Percentiles rank a stretch among this genome's conserved stretches.
Evolutionary conservation across 2,113 vertebrate genomes (phyloP).

Genomic region (Todiramphus chloris): DNA sequence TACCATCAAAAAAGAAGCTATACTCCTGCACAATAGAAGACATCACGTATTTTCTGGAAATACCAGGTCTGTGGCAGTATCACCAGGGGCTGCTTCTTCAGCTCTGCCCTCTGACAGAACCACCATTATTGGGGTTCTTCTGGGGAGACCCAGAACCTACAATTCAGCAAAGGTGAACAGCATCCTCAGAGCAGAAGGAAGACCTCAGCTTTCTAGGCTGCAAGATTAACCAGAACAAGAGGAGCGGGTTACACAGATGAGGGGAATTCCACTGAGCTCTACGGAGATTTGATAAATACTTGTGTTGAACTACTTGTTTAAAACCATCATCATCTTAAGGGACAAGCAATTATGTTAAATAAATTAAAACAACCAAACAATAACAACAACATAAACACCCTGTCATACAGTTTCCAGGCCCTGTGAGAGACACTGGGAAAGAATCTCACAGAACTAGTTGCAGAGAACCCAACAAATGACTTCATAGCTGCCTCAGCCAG

Average conservation of each 20-base stretch:
- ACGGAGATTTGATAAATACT: background rate
- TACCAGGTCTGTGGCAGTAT: background rate
- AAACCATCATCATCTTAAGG: background rate
- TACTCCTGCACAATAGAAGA: background rate
- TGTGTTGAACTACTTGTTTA: background rate
- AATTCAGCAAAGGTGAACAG: background rate
- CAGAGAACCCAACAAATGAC: background rate
- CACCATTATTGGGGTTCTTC: background rate
- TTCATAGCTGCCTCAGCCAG: background rate
- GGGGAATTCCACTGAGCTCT: background rate
- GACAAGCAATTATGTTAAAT: background rate
- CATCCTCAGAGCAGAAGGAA: background rate
- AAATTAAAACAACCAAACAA: slow-evolving; percentile 6
- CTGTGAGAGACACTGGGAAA: slow-evolving; percentile 8
- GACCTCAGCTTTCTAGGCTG: background rate
- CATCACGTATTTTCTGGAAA: background rate
- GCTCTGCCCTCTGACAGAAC: background rate
- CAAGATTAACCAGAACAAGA: background rate
- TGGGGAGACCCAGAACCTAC: background rate
- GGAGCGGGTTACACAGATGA: background rate
- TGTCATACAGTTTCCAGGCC: slow-evolving; percentile 47
- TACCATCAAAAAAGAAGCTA: background rate
- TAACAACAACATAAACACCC: background rate
- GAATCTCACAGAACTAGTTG: slow-evolving; percentile 26
- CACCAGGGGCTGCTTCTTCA: background rate